Conservation (phyloP, 2,797 vertebrate genomes). For the Rhinatrema bivittatum region DNA sequence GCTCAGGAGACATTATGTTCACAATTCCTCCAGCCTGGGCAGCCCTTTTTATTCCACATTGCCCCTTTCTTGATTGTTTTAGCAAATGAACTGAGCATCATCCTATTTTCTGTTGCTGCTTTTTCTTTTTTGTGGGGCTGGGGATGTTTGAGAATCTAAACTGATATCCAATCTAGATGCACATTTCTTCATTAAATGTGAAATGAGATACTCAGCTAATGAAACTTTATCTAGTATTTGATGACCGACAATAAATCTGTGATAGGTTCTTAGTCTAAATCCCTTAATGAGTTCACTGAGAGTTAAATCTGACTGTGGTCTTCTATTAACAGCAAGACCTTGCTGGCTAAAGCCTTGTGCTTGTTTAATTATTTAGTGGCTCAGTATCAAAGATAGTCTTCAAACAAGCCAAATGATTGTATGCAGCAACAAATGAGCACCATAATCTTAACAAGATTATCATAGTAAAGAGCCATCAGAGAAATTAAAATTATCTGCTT, state of each 20-base stretch:
- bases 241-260: conserved; percentile 20
- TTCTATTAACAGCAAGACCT: conserved; percentile 34
- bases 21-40: background rate
- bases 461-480: conserved; percentile 51
- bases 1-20: background rate
- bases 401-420: conserved; percentile 41
- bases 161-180: conserved; percentile 17
- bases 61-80: background rate
- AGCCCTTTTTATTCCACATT: background rate
- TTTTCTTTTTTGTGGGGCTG: no score
- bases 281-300: conserved; percentile 26
- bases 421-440: conserved; percentile 45
- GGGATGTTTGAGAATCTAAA: no score
- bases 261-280: conserved; percentile 15
- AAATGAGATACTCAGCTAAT: conserved; percentile 33
- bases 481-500: conserved; percentile 64
- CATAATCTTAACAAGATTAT: conserved; percentile 60
- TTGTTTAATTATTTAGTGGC: conserved; percentile 47
- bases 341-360: conserved; percentile 15
- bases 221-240: conserved; percentile 24
- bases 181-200: conserved; percentile 21
- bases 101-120: conserved; percentile 14
- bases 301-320: conserved; percentile 34
- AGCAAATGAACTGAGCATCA: conserved; percentile 11
- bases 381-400: conserved; percentile 21